Evolutionary conservation across 2,113 vertebrate species (phyloP), one percentile per base, ranked within the genome.

Genomic region (Rhinolophus sinicus): DNA sequence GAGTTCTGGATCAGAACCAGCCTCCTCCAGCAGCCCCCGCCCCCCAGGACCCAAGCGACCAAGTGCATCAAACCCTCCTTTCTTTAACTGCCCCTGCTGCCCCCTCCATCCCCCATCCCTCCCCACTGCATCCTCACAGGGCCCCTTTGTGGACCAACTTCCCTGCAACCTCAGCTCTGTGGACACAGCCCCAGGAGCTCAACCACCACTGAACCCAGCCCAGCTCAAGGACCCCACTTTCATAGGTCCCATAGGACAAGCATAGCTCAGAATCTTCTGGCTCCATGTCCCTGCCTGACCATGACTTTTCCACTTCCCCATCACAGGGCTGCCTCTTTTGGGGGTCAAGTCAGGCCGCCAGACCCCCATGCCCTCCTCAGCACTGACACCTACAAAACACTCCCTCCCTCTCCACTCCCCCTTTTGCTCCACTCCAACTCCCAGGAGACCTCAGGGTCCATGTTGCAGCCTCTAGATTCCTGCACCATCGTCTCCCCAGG

Each of bases 91-190:
- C 62, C 77, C 62, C 35, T 35, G 60, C 65, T 6, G 14, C 0
- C 0, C 19, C 65, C 7, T 3, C 3, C 2, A 2, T 5, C 5
- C 16, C 30, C 22, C 3, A 6, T 0, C 52, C 40, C 62, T 2
- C 15, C 54, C 21, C 2, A 1, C 64, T 60, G 40, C 0, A 1
- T 72, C 47, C n/a, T 54, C 69, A 40, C 0, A 0, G 10, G 8
- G 21, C 1, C 8, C 16, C 30, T 3, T 6, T 4, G 13, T 65
- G 60, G 35, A 28, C 50, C 62, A 38, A 3, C 62, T 3, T 0
- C n/a, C 58, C 65, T 11, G 33, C 10, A 40, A 26, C 50, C 12
- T 30, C 64, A 21, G 62, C 33, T 30, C 18, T 18, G 21, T 8
- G 38, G 67, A 64, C 30, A 8, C 6, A 22, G 50, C 52, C 11